Evolutionary conservation across 2,797 vertebrate species (phyloP), one percentile per base, ranked within the genome.

Genomic region (Micropoecilia bifurca): DNA sequence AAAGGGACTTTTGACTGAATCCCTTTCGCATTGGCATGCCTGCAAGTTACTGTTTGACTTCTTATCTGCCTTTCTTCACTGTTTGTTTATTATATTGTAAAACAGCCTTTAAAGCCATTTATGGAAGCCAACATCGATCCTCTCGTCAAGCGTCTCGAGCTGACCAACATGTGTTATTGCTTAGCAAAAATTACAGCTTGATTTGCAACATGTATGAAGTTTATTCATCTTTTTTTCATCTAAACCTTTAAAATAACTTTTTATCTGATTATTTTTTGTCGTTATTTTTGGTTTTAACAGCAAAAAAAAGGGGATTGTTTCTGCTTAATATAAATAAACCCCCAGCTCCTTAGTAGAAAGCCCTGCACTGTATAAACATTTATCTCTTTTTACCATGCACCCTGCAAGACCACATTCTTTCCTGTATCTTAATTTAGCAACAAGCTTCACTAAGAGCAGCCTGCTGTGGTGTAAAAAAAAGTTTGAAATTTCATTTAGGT

Each of bases 331-430:
- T 91, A 91, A 89, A 91, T 87, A 90, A 41, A 46, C 25, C 8
- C 47, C n/a, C 39, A 13, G 72, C 33, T 83, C 79, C 74, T 69
- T 75, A 71, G 36, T 12, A 80, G 84, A 79, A 80, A 76, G 77
- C 77, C 63, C 80, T 83, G 68, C 72, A 90, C 25, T 71, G 30
- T 76, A 25, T 90, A 92, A 94, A 92, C 88, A 93, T 82, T 78
- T 79, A 10, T 63, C 68, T 86, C 81, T 86, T 74, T 82, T 82
- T 82, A 81, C 82, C 80, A 84, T 81, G 80, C 71, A 78, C 75
- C 76, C 79, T 83, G 59, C 81, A 89, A 87, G 89, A 78, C 43
- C 55, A 72, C 22, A 72, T 63, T 69, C 55, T 48, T 76, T 73
- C 74, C 18, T 36, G 50, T 43, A 41, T 59, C 39, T 59, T 16